These are phyloP conservation scores for Thera obeliscata DNA, from an alignment of 2,888 invertebrate genomes.

Conservation along the genomic window DNA sequence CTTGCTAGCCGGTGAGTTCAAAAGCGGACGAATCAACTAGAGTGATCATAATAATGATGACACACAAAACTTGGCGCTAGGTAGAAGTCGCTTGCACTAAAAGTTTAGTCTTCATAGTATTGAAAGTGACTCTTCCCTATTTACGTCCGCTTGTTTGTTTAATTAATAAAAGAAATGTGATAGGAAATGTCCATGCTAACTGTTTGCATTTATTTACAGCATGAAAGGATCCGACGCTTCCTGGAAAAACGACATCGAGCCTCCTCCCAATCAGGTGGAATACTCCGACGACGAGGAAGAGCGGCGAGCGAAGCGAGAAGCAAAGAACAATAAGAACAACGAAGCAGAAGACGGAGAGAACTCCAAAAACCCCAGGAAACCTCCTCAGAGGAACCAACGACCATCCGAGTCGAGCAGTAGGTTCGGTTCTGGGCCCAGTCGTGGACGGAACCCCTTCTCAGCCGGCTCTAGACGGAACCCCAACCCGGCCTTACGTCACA, in stretches of 20 bases:
- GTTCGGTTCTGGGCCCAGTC: conserved; percentile 69
- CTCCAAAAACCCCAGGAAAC: conserved; percentile 58
- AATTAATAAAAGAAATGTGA: no score
- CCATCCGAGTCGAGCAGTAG: conserved; percentile 75
- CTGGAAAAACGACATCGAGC: conserved; percentile 93
- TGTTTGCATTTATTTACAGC: conserved; percentile 67
- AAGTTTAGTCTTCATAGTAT: no score
- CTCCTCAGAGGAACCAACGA: conserved; percentile 52
- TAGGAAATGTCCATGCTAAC: no score
- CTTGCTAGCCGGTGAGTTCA: no score
- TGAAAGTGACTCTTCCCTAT: no score
- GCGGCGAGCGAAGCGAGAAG: conserved; percentile 72
- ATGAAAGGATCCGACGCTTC: conserved; percentile 95
- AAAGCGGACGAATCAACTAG: no score
- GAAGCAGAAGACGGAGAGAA: conserved; percentile 62
- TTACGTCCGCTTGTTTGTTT: no score
- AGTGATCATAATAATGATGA: no score
- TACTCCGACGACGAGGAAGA: conserved; percentile 97
- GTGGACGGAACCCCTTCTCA: conserved; percentile 67
- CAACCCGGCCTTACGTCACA: conserved; percentile 52
- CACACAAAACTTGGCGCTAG: no score
- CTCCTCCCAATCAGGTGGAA: conserved; percentile 89
- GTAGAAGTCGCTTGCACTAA: no score
- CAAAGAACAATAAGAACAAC: conserved; percentile 41
- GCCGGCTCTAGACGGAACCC: conserved; percentile 60